These are phyloP conservation scores for Trachops cirrhosus DNA, from an alignment of 2,797 vertebrate genomes.

Conservation along the genomic window DNA sequence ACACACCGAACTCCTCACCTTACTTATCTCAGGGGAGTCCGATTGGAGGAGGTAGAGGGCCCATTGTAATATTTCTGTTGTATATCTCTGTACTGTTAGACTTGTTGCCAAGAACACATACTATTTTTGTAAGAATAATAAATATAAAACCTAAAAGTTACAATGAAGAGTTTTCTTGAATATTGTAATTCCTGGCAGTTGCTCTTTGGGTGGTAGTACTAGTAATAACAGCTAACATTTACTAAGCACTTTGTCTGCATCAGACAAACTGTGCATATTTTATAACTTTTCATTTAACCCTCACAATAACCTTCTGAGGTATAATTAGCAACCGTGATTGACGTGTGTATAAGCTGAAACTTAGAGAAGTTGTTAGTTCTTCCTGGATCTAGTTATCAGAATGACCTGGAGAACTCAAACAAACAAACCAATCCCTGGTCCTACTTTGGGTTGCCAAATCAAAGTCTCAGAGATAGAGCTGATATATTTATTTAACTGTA, in stretches of 20 bases:
- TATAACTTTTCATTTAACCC: conserved; percentile 10
- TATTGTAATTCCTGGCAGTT: background rate
- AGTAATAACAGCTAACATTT: conserved; percentile 12
- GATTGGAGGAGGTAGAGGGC: background rate
- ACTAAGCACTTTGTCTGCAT: background rate
- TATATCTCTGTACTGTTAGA: background rate
- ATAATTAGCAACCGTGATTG: background rate
- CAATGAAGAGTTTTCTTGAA: background rate
- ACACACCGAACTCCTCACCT: background rate
- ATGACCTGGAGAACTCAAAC: background rate
- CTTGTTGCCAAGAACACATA: background rate
- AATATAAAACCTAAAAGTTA: background rate
- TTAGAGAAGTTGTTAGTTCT: background rate
- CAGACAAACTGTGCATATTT: background rate
- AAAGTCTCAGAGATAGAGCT: background rate
- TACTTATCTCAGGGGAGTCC: background rate
- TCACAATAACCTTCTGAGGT: background rate
- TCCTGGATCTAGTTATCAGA: background rate
- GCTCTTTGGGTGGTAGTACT: background rate
- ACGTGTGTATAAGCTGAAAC: background rate
- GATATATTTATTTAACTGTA: no score
- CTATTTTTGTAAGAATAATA: conserved; percentile 36
- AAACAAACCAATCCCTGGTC: background rate
- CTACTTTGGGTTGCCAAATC: background rate
- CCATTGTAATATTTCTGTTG: background rate